Base-by-base conservation (phyloP, 2,888 invertebrate species). In the Watsonalla binaria region DNA sequence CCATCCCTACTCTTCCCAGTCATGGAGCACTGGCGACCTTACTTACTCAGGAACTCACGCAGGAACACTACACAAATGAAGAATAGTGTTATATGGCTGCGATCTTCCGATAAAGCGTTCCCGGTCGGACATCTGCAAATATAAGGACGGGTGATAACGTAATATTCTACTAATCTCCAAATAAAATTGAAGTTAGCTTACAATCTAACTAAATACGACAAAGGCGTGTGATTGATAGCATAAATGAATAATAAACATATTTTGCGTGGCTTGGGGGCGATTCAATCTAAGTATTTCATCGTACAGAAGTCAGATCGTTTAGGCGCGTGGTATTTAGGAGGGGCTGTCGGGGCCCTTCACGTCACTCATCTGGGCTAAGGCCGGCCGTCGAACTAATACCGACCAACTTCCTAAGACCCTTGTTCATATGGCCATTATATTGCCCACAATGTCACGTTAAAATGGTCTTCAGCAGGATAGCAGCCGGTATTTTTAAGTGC, bases 321-420 rank as follows among this genome's bases (percentile, higher is more conserved):
- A 72, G 71, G 63, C 63, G 60, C 58, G 70, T 70, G 74, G 72
- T 68, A 70, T 76, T 74, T 75, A 70, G 75, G 68, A 76, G 70
- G 77, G 73, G 69, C 66, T 61, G 65, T 73, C 76, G 73, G 76
- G 74, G 80, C 84, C 88, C 87, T 87, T 86, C 88, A 82, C 84
- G 79, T 80, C 80, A 81, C 72, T 76, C 78, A 87, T 84, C 74
- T 89, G 74, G 89, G 90, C 87, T 88, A 90, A 90, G 90, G 90
- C 85, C 88, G 90, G 83, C 68, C 86, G 71, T 78, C 81, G 87
- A 90, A 83, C 89, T 5, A 42, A 42, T 11, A 42, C 42, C 42
- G 76, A 65, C 63, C 70, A 59, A 45, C 59, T 62, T 54, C 56
- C 58, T 51, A 59, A 55, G 54, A 48, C 55, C 55, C 51, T 54